Evolutionary conservation across 2,113 vertebrate species (phyloP).

Genomic region (Psilopogon haemacephalus): DNA sequence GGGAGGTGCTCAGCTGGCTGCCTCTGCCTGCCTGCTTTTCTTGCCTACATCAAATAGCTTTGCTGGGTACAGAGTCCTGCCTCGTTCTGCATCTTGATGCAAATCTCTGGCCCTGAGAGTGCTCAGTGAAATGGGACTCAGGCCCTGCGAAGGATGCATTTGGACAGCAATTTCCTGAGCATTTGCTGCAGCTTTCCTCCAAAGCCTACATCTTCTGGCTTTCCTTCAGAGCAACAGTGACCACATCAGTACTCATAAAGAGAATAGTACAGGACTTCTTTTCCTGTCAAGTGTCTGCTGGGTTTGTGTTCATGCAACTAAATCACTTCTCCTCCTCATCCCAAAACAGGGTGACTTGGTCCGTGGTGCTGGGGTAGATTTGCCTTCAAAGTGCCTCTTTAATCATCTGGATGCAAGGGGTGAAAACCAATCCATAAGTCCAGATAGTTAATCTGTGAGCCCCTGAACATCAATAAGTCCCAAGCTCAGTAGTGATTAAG

Average conservation of each 20-base stretch:
- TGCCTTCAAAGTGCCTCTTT: background rate
- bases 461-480: background rate
- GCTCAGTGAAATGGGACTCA: accelerated
- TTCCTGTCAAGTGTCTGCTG: background rate
- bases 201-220: background rate
- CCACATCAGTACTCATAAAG: background rate
- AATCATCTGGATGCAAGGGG: background rate
- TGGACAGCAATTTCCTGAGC: background rate
- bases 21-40: background rate
- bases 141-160: background rate
- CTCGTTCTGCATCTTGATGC: background rate
- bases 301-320: background rate
- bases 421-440: accelerated
- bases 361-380: background rate
- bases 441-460: background rate
- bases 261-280: background rate
- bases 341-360: background rate
- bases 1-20: background rate
- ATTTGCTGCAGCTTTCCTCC: background rate
- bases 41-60: background rate
- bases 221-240: background rate
- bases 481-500: background rate
- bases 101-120: background rate
- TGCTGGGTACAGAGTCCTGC: background rate
- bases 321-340: background rate